A percentile compares a stretch with the other conserved stretches of the same genome.
Evolutionary conservation across 1,140 invertebrate species (phyloP).

Genomic region (Achroia grisella): DNA sequence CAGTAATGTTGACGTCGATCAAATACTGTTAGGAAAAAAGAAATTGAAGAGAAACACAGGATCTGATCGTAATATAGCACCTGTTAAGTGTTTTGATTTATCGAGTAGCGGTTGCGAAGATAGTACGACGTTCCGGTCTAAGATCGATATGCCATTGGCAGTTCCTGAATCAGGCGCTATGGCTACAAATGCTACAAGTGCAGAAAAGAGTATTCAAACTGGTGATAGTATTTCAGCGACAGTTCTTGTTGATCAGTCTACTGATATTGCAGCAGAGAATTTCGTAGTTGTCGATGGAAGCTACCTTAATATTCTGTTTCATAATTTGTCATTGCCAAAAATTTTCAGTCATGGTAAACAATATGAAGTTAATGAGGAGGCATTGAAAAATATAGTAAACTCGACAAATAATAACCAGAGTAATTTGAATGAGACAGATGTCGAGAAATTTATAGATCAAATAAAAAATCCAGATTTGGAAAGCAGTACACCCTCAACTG

Average conservation of each 20-base stretch:
- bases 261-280: conserved; percentile 41
- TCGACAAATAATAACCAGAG: conserved; percentile 29
- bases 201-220: conserved; percentile 56
- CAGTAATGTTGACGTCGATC: conserved; percentile 49
- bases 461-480: conserved; percentile 45
- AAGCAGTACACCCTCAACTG: conserved; percentile 45
- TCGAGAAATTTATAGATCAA: conserved; percentile 44
- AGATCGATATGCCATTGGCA: conserved; percentile 20
- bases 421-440: conserved; percentile 24
- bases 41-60: conserved; percentile 36
- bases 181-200: conserved; percentile 14
- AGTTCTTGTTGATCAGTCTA: conserved; percentile 15
- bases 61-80: conserved; percentile 34
- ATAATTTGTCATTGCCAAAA: conserved; percentile 45
- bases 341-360: conserved; percentile 59
- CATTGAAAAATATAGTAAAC: conserved; percentile 48
- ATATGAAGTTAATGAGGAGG: conserved; percentile 63
- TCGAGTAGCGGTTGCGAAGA: conserved; percentile 60
- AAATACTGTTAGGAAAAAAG: conserved; percentile 51
- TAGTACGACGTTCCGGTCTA: conserved; percentile 32
- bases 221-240: conserved; percentile 26
- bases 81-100: conserved; percentile 60
- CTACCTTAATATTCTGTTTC: conserved; percentile 62
- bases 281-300: conserved; percentile 56
- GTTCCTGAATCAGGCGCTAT: conserved; percentile 2